Evolutionary conservation across 2,888 invertebrate genomes (phyloP), one percentile per base, ranked within the genome.

Genomic region (Drosophila parthenogenetica): DNA sequence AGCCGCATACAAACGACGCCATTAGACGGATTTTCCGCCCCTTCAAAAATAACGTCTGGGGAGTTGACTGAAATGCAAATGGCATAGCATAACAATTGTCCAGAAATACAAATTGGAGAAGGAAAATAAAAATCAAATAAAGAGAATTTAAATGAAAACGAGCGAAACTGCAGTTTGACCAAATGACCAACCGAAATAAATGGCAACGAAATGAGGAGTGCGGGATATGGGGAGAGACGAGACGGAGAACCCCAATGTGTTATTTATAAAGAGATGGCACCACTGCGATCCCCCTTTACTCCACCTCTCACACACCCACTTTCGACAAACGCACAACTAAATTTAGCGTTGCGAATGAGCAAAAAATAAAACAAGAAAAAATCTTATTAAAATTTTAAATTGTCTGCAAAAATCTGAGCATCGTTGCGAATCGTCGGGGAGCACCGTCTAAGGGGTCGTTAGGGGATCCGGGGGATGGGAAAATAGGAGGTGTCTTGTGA

Each of bases 341-440:
- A 82, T 82, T 86, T 82, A 82, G 88, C 79, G 43, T 61, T 59
- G 65, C 65, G 63, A 77, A 29, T 25, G 29, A 19, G 48, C 32
- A 11, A 65, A 14, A 60, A 46, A 25, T 11, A 57, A n/a, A 29
- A 60, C 8, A n/a, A 58, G 42, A 19, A 50, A 40, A 19, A 55
- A 57, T 68, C 69, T 73, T 86, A 82, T 82, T 82, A 88, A 77
- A 88, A 88, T 86, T 88, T 64, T 74, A 82, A 82, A 88, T 82
- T 88, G 89, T 86, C 89, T 88, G 82, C 87, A 82, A 66, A 71
- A 68, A 83, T 86, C 73, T 65, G 67, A 40, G 60, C 83, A 79
- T 62, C 86, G 87, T 69, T 77, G 81, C 84, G 81, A 81, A 81
- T 68, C 78, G 63, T 25, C 25, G 32, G 40, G 53, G 8, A 3